Evolutionary conservation across 2,113 vertebrate genomes (phyloP).

Genomic region (Sisor rabdophorus): DNA sequence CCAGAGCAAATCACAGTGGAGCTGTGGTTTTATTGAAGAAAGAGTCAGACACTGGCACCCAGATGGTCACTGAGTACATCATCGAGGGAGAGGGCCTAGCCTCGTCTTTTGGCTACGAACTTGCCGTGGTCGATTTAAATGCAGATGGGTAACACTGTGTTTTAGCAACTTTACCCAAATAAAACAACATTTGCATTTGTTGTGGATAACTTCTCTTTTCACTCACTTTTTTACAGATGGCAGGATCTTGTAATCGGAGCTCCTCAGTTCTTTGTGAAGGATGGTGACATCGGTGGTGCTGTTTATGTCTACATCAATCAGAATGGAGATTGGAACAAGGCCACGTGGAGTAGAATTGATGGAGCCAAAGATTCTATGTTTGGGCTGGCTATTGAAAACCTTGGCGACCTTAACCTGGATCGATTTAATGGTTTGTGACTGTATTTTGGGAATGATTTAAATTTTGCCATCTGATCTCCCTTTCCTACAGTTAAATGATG

Average conservation of each 20-base stretch:
- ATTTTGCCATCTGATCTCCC: background rate
- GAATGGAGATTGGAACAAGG: slow-evolving; percentile 75
- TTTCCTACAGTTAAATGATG: background rate
- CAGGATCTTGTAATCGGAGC: slow-evolving; percentile 94
- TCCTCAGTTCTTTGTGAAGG: slow-evolving; percentile 89
- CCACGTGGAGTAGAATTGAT: slow-evolving; percentile 75
- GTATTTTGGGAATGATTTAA: background rate
- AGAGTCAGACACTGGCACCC: slow-evolving; percentile 24
- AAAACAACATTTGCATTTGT: background rate
- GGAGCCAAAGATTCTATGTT: slow-evolving; percentile 91
- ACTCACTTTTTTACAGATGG: slow-evolving; percentile 75
- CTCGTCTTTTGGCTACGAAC: slow-evolving; percentile 94
- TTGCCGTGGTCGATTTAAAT: slow-evolving; percentile 90
- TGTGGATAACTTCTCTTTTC: background rate
- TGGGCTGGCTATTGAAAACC: slow-evolving; percentile 85
- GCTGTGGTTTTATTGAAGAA: slow-evolving; percentile 85
- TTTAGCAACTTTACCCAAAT: background rate
- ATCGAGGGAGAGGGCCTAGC: slow-evolving; percentile 89
- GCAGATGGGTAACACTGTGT: slow-evolving; percentile 76
- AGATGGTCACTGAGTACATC: slow-evolving; percentile 71
- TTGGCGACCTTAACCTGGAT: slow-evolving; percentile 83
- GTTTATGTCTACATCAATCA: slow-evolving; percentile 86
- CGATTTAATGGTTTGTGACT: slow-evolving; percentile 72
- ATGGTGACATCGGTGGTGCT: slow-evolving; percentile 83
- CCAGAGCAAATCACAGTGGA: slow-evolving; percentile 88